Evolutionary conservation across 2,113 vertebrate species (phyloP).

Genomic region (Prolemur simus): DNA sequence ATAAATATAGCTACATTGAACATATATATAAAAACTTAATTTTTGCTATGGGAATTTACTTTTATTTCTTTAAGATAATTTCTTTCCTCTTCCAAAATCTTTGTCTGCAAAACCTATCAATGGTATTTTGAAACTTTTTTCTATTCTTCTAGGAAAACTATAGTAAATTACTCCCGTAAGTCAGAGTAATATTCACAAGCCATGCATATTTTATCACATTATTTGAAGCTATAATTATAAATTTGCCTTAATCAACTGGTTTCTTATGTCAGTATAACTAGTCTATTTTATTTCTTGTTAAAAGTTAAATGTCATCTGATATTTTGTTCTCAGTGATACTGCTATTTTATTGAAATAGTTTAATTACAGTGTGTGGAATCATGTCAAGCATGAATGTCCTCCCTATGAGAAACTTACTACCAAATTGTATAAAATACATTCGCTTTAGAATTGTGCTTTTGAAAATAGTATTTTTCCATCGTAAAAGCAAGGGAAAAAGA

Average conservation of each 20-base stretch:
- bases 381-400: neutral
- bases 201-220: neutral
- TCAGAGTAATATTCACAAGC: neutral
- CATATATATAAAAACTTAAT: neutral
- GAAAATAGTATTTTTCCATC: constrained; percentile 22
- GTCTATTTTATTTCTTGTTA: constrained; percentile 6
- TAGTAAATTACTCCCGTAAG: neutral
- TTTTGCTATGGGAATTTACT: neutral
- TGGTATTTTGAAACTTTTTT: constrained; percentile 18
- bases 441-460: neutral
- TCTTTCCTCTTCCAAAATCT: neutral
- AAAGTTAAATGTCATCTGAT: neutral
- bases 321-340: constrained; percentile 10
- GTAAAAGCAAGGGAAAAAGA: constrained; percentile 31
- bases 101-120: neutral
- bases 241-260: neutral
- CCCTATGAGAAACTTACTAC: neutral
- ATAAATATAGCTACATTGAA: neutral
- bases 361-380: neutral
- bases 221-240: constrained; percentile 4
- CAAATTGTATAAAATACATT: constrained; percentile 2
- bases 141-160: neutral
- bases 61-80: neutral
- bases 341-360: neutral
- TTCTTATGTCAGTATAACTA: neutral